These are phyloP conservation scores for Drosophila jambulina DNA, from an alignment of 1,140 invertebrate genomes.

Conservation along the genomic window DNA sequence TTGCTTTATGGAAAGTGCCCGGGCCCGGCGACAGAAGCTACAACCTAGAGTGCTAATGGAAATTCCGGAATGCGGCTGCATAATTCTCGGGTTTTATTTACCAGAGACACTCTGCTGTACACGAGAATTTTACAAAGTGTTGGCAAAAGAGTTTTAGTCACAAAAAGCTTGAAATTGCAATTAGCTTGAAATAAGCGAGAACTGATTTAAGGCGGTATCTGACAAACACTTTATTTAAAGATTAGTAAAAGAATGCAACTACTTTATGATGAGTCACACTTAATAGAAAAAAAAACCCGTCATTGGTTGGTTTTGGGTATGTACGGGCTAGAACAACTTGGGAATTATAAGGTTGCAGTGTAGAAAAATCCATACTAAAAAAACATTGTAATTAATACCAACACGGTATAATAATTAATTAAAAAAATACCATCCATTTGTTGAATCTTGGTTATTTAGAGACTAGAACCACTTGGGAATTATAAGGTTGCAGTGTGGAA, in stretches of 20 bases:
- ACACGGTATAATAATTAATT: too few relatives aligned
- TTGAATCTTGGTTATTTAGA: too few relatives aligned
- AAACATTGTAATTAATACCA: too few relatives aligned
- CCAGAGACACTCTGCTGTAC: background rate
- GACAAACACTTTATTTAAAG: background rate
- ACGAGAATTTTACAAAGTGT: background rate
- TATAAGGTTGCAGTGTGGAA: too few relatives aligned
- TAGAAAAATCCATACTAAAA: too few relatives aligned
- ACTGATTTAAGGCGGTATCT: background rate
- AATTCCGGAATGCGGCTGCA: constrained; percentile 26
- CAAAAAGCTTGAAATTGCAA: background rate
- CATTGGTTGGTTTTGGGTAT: too few relatives aligned
- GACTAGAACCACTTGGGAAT: too few relatives aligned
- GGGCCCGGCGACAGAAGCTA: constrained; percentile 7
- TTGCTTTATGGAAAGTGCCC: constrained; percentile 16
- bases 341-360: background rate
- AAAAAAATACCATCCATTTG: too few relatives aligned
- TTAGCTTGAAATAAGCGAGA: background rate
- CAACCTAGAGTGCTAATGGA: constrained; percentile 29
- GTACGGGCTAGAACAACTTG: background rate
- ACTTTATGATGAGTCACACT: background rate
- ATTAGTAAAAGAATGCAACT: background rate
- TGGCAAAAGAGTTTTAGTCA: background rate
- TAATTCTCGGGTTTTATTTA: constrained; percentile 13
- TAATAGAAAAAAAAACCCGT: background rate